Evolutionary conservation across 2,113 vertebrate species (phyloP), one percentile per base, ranked within the genome.

Genomic region (Crotalus viridis): DNA sequence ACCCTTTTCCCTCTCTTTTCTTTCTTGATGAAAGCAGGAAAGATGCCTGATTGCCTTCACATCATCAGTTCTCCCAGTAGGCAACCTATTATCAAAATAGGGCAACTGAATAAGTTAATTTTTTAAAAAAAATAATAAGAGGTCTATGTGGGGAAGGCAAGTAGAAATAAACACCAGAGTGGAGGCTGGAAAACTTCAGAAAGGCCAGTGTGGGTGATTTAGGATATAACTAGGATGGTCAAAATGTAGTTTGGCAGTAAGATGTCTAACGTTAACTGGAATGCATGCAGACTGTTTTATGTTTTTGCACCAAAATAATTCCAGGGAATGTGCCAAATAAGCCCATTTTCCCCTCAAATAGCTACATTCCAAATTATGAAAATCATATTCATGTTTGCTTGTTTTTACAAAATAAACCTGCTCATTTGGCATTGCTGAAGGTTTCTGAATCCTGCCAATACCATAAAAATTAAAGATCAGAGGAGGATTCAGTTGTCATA

Each of bases 291-390:
- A 52, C n/a, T 52, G 51, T 56, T 87, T 86, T 56, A 52, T 93
- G 52, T 93, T 90, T 90, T 86, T 93, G 74, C 74, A 93, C 88
- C 33, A 93, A 86, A 93, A 89, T 61, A 90, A 93, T 90, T 93
- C 88, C 92, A 87, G 46, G 39, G 15, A 12, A 22, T 87, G 15
- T 86, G 39, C 55, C 92, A 93, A 64, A 48, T 19, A 86, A 93
- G 54, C 88, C 74, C 43, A 86, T 57, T 19, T 85, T 54, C 28
- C 55, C 46, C 22, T 61, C 46, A 86, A 43, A 89, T 86, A 51
- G 15, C 88, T 61, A n/a, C 55, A 89, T 46, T 90, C 88, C 69
- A 51, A 17, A 90, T 85, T 85, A 85, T 90, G 55, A 87, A 93
- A 52, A 86, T 52, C 46, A 4, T 90, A 74, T 52, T 52, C 55